A percentile compares a stretch with the other conserved stretches of the same genome.
Conservation (phyloP, 2,113 vertebrate genomes). For the Tachysurus vachellii region DNA sequence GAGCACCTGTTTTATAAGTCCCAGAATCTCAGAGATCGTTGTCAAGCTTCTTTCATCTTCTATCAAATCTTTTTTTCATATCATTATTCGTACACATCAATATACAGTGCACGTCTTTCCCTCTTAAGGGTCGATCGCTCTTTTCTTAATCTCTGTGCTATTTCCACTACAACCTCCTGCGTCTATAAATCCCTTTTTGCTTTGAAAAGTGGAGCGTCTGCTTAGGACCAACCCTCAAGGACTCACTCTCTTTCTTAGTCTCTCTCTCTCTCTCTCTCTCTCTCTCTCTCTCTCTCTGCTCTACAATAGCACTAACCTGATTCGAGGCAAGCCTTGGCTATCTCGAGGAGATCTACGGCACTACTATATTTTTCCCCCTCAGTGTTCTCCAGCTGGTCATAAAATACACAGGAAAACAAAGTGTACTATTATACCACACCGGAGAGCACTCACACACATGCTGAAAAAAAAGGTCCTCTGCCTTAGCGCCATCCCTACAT, state of each 20-base stretch:
- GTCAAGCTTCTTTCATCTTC: conserved; percentile 22
- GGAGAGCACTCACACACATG: no score
- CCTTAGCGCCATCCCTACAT: background rate
- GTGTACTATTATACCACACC: background rate
- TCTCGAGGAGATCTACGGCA: background rate
- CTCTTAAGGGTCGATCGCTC: background rate
- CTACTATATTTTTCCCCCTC: conserved; percentile 49
- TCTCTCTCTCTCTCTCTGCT: conserved; percentile 1
- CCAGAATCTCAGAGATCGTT: conserved; percentile 32
- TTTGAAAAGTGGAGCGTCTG: conserved; percentile 9
- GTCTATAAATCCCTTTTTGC: conserved; percentile 2
- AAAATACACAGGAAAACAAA: conserved; percentile 27
- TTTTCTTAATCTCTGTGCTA: background rate
- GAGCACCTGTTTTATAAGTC: conserved; percentile 19
- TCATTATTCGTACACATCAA: background rate
- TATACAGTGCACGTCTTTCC: background rate
- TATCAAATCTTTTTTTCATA: conserved; percentile 3
- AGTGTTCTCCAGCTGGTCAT: conserved; percentile 39
- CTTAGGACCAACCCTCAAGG: background rate
- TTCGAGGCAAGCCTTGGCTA: background rate
- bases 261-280: background rate
- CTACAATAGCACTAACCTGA: background rate
- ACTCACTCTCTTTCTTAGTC: background rate
- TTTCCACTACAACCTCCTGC: background rate
- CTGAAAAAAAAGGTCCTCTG: background rate